Conservation (phyloP, 2,888 invertebrate species). For the Schizaphis graminum region DNA sequence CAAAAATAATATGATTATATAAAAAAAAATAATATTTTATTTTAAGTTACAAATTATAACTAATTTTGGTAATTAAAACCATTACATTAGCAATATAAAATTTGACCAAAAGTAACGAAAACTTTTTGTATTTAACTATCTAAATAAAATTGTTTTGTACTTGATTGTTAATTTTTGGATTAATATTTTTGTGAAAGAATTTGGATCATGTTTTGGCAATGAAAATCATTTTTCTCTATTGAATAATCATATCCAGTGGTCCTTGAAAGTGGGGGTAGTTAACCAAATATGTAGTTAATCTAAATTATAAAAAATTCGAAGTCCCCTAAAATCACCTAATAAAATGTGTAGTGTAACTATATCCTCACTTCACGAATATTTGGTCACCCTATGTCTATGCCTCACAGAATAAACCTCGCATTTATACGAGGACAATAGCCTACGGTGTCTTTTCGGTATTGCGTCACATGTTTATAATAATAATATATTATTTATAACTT, state of each 20-base stretch:
- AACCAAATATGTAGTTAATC: background rate
- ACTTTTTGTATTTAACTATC: background rate
- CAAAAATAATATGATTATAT: background rate
- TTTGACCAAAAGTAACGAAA: background rate
- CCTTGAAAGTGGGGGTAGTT: background rate
- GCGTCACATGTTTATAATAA: slow-evolving; percentile 39
- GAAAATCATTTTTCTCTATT: background rate
- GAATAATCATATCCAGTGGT: background rate
- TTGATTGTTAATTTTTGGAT: background rate
- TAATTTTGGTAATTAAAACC: background rate
- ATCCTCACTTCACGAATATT: background rate
- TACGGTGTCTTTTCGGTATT: background rate
- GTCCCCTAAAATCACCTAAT: background rate
- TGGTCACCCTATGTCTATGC: background rate
- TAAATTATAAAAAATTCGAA: background rate
- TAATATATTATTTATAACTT: background rate
- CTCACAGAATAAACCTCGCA: background rate
- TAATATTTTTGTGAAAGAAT: background rate
- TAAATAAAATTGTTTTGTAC: background rate
- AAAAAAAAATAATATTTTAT: background rate
- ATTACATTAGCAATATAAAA: background rate
- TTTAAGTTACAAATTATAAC: background rate
- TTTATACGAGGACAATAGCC: slow-evolving; percentile 37
- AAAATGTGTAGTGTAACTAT: background rate
- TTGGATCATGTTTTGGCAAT: background rate